These are phyloP conservation scores for Esox masquinongy DNA, from an alignment of 2,797 vertebrate genomes.

Conservation along the genomic window DNA sequence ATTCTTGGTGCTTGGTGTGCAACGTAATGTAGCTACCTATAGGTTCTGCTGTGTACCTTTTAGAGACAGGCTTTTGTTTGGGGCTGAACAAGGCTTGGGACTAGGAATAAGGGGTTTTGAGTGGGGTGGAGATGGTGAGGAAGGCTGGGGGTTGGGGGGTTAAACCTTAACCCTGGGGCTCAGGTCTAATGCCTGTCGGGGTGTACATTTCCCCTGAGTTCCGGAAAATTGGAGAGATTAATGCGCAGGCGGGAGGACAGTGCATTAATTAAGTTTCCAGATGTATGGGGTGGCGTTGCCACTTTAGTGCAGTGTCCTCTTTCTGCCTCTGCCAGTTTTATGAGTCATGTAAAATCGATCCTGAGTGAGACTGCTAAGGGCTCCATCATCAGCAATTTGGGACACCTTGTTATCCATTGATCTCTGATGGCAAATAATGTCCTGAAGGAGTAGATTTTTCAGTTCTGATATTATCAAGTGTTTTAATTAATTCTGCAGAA, in stretches of 20 bases:
- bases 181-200: constrained; percentile 61
- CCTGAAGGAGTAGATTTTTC: background rate
- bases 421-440: constrained; percentile 17
- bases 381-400: constrained; percentile 71
- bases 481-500: background rate
- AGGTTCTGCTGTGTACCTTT: too few species aligned
- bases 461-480: background rate
- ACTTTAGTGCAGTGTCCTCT: constrained; percentile 42
- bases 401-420: constrained; percentile 75
- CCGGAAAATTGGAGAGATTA: constrained; percentile 78
- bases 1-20: too few species aligned
- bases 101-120: constrained; percentile 11
- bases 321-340: constrained; percentile 61
- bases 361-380: constrained; percentile 48
- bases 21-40: too few species aligned
- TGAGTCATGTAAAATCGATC: constrained; percentile 74
- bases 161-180: constrained; percentile 55
- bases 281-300: constrained; percentile 59
- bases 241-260: constrained; percentile 69
- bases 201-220: constrained; percentile 72
- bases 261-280: constrained; percentile 77
- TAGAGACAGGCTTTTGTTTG: too few species aligned
- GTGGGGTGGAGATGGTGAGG: constrained; percentile 25
- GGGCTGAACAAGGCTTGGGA: background rate
- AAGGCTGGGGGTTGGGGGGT: constrained; percentile 30